Conservation (phyloP, 2,113 vertebrate species). For the Lanius collurio region DNA sequence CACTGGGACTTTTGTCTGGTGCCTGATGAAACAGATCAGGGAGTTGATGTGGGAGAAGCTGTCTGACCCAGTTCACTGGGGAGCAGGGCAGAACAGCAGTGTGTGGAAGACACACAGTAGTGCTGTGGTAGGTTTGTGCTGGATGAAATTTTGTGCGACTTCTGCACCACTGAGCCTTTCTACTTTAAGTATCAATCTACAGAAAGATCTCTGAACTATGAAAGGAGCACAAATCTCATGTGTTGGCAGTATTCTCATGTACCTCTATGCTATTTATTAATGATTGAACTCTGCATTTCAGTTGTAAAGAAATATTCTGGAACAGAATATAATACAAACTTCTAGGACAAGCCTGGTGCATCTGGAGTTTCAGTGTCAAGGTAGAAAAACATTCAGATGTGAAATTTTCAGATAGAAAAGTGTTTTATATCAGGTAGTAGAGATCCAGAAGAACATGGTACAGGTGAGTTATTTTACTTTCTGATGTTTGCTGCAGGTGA, state of each 20-base stretch:
- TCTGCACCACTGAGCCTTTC: neutral
- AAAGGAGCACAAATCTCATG: neutral
- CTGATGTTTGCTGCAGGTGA: neutral
- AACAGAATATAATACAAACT: neutral
- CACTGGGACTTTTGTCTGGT: neutral
- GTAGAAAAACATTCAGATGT: neutral
- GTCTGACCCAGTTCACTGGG: neutral
- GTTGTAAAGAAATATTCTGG: neutral
- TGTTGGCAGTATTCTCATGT: neutral
- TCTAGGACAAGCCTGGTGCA: neutral
- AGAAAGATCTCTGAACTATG: neutral
- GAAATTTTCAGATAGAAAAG: neutral
- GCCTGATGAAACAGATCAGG: neutral
- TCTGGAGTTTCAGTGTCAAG: neutral
- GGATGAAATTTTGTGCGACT: neutral
- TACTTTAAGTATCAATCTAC: neutral
- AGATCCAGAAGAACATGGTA: neutral
- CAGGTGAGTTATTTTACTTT: neutral
- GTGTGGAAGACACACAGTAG: neutral
- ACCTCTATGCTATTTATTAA: neutral
- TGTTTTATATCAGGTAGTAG: neutral
- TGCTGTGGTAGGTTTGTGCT: neutral
- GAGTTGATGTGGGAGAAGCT: neutral
- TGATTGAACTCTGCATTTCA: neutral
- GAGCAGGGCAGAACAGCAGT: neutral